Percentiles rank a stretch among this genome's conserved stretches.
These are phyloP conservation scores for Campoletis sonorensis DNA, from an alignment of 1,140 invertebrate species.

Conservation along the genomic window DNA sequence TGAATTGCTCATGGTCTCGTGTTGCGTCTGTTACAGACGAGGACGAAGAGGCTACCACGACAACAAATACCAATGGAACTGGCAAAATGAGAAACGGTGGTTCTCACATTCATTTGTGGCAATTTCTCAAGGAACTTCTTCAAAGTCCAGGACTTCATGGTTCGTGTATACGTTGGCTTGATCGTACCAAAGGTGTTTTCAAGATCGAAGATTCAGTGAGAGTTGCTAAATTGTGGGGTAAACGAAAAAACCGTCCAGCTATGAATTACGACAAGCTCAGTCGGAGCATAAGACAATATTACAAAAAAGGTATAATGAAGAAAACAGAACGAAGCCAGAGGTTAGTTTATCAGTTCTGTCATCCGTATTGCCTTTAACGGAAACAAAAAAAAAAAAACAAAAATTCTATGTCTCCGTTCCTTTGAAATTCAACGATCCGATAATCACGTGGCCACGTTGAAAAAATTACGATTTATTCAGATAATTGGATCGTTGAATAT, in stretches of 20 bases:
- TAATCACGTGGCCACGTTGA: conserved; percentile 15
- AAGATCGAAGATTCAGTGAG: conserved; percentile 99
- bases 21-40: conserved; percentile 75
- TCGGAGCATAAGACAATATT: conserved; percentile 98
- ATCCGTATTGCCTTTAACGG: conserved; percentile 94
- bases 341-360: conserved; percentile 99
- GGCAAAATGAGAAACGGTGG: conserved; percentile 79
- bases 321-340: conserved; percentile 98
- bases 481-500: conserved; percentile 17
- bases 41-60: conserved; percentile 74
- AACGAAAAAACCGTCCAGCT: conserved; percentile 97
- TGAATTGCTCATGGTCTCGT: not conserved
- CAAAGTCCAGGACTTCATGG: conserved; percentile 90
- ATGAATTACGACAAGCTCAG: conserved; percentile 99
- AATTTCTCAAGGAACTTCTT: conserved; percentile 98
- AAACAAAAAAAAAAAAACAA: conserved; percentile 59
- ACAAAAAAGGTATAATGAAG: conserved; percentile 99
- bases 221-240: conserved; percentile 97
- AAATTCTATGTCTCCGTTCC: conserved; percentile 16
- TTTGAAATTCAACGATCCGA: conserved; percentile 46
- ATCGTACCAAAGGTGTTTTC: conserved; percentile 95
- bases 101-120: conserved; percentile 98
- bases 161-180: conserved; percentile 97
- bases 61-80: conserved; percentile 53
- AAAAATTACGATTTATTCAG: not conserved